Conservation (phyloP, 2,113 vertebrate species). For the Planiliza haematocheilus region DNA sequence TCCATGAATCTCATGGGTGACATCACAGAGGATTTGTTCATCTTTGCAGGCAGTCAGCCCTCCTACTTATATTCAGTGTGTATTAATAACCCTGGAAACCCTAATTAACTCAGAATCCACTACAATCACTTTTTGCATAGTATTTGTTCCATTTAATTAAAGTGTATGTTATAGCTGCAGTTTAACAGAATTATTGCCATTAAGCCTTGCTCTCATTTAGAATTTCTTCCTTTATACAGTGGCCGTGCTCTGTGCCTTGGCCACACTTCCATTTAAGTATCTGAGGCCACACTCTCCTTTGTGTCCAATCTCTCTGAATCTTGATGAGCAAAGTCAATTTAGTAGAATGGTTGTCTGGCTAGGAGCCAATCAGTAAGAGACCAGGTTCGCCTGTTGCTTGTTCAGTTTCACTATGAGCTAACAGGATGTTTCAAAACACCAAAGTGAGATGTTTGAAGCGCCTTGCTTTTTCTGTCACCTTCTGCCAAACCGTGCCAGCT, state of each 20-base stretch:
- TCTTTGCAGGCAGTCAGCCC: no score
- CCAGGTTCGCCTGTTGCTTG: conserved; percentile 2
- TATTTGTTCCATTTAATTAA: conserved; percentile 9
- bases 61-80: neutral
- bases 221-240: neutral
- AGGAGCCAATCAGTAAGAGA: conserved; percentile 8
- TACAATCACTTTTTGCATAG: neutral
- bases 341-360: conserved; percentile 26
- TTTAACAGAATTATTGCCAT: conserved; percentile 16
- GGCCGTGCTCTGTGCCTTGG: neutral
- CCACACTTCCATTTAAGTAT: conserved; percentile 5
- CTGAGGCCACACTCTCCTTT: conserved; percentile 4
- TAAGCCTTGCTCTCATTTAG: conserved; percentile 11
- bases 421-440: conserved; percentile 75
- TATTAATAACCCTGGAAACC: neutral
- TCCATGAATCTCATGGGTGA: no score
- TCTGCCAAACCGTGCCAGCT: neutral
- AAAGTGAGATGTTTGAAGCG: conserved; percentile 9
- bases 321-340: conserved; percentile 46
- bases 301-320: conserved; percentile 17
- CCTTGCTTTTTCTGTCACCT: conserved; percentile 22
- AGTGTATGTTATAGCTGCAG: neutral
- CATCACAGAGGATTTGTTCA: no score
- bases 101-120: neutral
- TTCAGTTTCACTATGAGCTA: conserved; percentile 58